Evolutionary conservation across 2,888 invertebrate genomes (phyloP), one percentile per base, ranked within the genome.

Genomic region (Archips crataeganus): DNA sequence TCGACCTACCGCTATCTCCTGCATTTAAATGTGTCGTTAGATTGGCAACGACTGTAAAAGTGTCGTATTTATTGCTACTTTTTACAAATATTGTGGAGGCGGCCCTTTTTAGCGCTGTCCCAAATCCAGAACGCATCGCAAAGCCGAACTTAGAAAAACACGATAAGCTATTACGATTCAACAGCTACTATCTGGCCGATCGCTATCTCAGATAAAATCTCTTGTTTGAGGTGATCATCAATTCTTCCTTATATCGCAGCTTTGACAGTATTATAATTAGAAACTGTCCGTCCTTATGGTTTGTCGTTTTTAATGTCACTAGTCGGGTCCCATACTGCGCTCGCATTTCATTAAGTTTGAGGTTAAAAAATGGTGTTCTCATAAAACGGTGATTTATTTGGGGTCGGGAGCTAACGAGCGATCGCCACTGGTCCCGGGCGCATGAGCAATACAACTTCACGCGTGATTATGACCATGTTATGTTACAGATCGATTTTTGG

Each of bases 211-310:
- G 92, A 93, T 92, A 90, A 87, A 86, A 92, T 92, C 92, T 82
- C 89, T 90, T 85, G 79, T 86, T 89, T 87, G 85, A 88, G 86
- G 84, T 84, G 89, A 92, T 90, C 93, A 93, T 94, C 92, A 94
- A 94, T 94, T 94, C 89, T 88, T 90, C 85, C 87, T 90, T 91
- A 90, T 87, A 90, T 91, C 87, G 88, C 84, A 87, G 89, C 90
- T 93, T 92, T 94, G 94, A 94, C 94, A 94, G 94, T 88, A 93
- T 93, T 93, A 94, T 94, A 94, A 94, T 94, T 93, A 93, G 92
- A 94, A 93, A 91, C 91, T 91, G 92, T 92, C 92, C 85, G 90
- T 91, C 86, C 89, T 90, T 90, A 90, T 88, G 90, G 91, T 90
- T 89, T 92, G 90, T 92, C 92, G 90, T 92, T 93, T 93, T 93